phyloP scores from a whole-genome alignment of 2,113 vertebrate species.

The Hydrolagus affinis region DNA sequence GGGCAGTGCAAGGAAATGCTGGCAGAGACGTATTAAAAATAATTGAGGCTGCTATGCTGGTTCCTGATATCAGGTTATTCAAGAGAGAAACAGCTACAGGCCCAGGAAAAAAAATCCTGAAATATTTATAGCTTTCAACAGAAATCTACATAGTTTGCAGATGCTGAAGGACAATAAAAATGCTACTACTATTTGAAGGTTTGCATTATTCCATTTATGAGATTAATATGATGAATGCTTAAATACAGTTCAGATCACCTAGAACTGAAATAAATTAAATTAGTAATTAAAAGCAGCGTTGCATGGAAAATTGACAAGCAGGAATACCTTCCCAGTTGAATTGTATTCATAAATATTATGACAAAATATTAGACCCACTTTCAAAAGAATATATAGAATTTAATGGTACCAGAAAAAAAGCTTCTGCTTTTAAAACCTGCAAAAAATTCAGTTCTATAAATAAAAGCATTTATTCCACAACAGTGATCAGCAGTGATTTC shows the following conservation, averaged over 20 bases:
- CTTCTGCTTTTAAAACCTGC: neutral
- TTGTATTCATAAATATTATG: slow-evolving; percentile 5
- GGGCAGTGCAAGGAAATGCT: neutral
- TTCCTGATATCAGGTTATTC: neutral
- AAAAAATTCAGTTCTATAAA: neutral
- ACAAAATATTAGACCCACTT: slow-evolving; percentile 8
- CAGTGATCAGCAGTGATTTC: slow-evolving; percentile 6
- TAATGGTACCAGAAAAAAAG: neutral
- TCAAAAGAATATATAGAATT: slow-evolving; percentile 12
- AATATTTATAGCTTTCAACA: slow-evolving; percentile 27
- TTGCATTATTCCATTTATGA: slow-evolving; percentile 19
- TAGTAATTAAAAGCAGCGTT: slow-evolving; percentile 30
- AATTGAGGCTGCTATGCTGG: neutral
- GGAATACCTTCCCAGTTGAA: slow-evolving; percentile 13
- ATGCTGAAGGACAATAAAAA: slow-evolving; percentile 29
- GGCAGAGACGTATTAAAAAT: neutral
- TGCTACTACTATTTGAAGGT: neutral
- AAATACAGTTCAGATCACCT: slow-evolving; percentile 21
- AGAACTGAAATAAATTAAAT: slow-evolving; percentile 31
- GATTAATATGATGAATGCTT: slow-evolving; percentile 30
- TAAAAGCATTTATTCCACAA: neutral
- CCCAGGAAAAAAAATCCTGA: neutral
- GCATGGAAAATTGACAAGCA: slow-evolving; percentile 29
- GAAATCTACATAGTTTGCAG: slow-evolving; percentile 17
- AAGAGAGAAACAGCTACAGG: neutral